A percentile compares a stretch with the other conserved stretches of the same genome.
These are phyloP conservation scores for Margaritifera margaritifera DNA, from an alignment of 2,888 invertebrate genomes.

Conservation along the genomic window DNA sequence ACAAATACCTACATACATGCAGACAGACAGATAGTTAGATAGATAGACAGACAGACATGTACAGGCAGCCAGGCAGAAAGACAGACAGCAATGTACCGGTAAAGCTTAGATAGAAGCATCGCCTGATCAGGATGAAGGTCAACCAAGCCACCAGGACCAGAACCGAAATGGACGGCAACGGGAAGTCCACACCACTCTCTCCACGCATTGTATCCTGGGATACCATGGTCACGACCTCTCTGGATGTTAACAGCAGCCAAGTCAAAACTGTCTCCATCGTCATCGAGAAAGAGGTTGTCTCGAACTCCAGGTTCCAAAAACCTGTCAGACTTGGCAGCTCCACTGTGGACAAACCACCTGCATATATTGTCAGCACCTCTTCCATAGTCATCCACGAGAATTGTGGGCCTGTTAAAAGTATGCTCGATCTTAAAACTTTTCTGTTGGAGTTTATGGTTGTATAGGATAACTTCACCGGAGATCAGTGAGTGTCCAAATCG, in stretches of 20 bases:
- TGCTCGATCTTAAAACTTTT: slow-evolving; percentile 1
- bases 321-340: slow-evolving; percentile 14
- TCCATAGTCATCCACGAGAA: slow-evolving; percentile 1
- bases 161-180: slow-evolving; percentile 12
- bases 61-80: background rate
- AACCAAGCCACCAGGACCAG: slow-evolving; percentile 16
- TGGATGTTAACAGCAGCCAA: slow-evolving; percentile 91
- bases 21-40: background rate
- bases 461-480: slow-evolving; percentile 1
- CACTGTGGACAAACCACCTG: slow-evolving; percentile 11
- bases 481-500: slow-evolving; percentile 61
- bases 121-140: slow-evolving; percentile 15
- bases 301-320: slow-evolving; percentile 21
- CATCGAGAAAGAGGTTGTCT: slow-evolving; percentile 85
- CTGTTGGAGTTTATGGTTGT: background rate
- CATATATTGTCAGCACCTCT: slow-evolving; percentile 8
- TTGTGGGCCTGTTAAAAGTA: slow-evolving; percentile 14
- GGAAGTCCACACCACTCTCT: slow-evolving; percentile 70
- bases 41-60: background rate
- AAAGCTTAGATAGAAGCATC: slow-evolving; percentile 7
- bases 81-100: slow-evolving; percentile 11
- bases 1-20: too few species aligned
- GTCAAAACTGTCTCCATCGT: slow-evolving; percentile 76
- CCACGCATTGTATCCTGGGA: slow-evolving; percentile 86
- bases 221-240: slow-evolving; percentile 89